These are phyloP conservation scores for Drosophila dunni DNA, from an alignment of 1,140 invertebrate genomes.

Conservation along the genomic window DNA sequence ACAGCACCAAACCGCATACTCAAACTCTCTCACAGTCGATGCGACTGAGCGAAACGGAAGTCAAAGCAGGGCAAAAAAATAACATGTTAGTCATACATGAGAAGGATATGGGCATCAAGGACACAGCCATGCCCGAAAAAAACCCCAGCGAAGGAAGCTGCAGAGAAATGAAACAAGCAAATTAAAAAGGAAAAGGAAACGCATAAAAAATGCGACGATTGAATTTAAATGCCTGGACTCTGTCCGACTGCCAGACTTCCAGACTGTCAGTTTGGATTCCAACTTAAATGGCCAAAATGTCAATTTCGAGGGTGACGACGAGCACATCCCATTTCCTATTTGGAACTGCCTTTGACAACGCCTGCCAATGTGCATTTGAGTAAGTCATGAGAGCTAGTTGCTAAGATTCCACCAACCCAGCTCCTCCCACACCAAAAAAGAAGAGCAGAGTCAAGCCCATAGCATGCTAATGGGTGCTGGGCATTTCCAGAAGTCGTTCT, in stretches of 20 bases:
- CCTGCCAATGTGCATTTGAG: slow-evolving; percentile 68
- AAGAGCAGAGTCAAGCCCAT: neutral
- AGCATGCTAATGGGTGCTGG: slow-evolving; percentile 48
- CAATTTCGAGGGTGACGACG: slow-evolving; percentile 28
- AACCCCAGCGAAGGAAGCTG: neutral
- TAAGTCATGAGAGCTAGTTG: slow-evolving; percentile 58
- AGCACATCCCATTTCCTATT: slow-evolving; percentile 52
- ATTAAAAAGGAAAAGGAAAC: slow-evolving; percentile 80
- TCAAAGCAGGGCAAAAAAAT: slow-evolving; percentile 51
- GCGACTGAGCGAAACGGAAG: slow-evolving; percentile 46
- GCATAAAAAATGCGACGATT: slow-evolving; percentile 78
- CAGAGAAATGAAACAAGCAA: slow-evolving; percentile 59
- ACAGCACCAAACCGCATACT: slow-evolving; percentile 15
- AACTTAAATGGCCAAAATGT: slow-evolving; percentile 40
- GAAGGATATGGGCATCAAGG: slow-evolving; percentile 12
- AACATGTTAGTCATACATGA: slow-evolving; percentile 48
- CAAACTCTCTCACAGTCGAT: slow-evolving; percentile 22
- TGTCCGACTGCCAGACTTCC: slow-evolving; percentile 7
- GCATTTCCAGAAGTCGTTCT: slow-evolving; percentile 51
- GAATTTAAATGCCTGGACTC: slow-evolving; percentile 77
- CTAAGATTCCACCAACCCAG: slow-evolving; percentile 34
- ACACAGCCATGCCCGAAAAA: slow-evolving; percentile 1
- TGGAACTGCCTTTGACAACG: slow-evolving; percentile 30
- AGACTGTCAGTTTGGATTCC: neutral
- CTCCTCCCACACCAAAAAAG: neutral